Percentiles rank a stretch among this genome's conserved stretches.
These are phyloP conservation scores for Craniophora ligustri DNA, from an alignment of 2,888 invertebrate species.

Conservation along the genomic window DNA sequence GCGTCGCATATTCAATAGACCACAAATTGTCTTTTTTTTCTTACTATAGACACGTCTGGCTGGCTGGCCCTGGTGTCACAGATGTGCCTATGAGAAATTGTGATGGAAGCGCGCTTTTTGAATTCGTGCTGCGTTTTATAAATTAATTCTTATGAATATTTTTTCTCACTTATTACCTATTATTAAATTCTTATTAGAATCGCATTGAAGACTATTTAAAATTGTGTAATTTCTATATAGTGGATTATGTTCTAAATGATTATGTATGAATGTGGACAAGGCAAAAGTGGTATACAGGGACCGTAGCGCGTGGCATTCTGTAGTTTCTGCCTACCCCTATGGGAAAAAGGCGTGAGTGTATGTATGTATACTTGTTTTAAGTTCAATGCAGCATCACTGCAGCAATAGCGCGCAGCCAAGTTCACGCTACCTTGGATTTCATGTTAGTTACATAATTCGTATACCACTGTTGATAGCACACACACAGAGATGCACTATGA, in stretches of 20 bases:
- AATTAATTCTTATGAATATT: not conserved
- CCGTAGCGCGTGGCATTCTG: too few relatives aligned
- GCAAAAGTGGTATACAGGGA: too few relatives aligned
- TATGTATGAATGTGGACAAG: too few relatives aligned
- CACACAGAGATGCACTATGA: slow-evolving; percentile 29
- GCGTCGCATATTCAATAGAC: slow-evolving; percentile 72
- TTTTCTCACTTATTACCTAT: not conserved
- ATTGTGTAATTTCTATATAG: too few relatives aligned
- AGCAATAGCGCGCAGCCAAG: slow-evolving; percentile 33
- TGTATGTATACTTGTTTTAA: too few relatives aligned
- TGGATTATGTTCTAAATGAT: too few relatives aligned
- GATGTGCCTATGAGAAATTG: slow-evolving; percentile 45
- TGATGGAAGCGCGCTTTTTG: slow-evolving; percentile 40
- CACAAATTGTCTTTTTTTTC: slow-evolving; percentile 65
- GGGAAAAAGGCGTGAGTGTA: too few relatives aligned
- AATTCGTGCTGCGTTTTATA: slow-evolving; percentile 22
- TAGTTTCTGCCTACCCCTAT: too few relatives aligned
- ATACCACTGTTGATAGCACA: slow-evolving; percentile 23
- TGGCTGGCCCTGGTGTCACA: slow-evolving; percentile 54
- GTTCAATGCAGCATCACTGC: slow-evolving; percentile 41
- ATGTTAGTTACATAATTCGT: slow-evolving; percentile 38
- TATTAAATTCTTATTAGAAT: not conserved
- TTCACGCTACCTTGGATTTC: slow-evolving; percentile 40
- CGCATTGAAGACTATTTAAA: too few relatives aligned
- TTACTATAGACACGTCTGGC: slow-evolving; percentile 58